phyloP scores from a whole-genome alignment of 2,797 vertebrate species.

The Eleutherodactylus coqui region DNA sequence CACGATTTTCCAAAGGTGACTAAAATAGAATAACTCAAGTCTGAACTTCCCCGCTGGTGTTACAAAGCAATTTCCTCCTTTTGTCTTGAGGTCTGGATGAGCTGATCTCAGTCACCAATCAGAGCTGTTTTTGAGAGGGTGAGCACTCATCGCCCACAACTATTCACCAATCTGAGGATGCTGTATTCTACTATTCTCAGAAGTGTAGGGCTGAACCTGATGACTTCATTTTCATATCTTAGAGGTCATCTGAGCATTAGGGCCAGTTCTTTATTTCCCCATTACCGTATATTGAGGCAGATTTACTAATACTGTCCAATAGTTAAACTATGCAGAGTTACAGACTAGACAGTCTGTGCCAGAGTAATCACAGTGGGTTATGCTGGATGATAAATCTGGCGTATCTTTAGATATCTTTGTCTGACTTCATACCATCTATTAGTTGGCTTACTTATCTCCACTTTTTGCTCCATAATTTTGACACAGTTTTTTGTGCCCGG shows the following conservation, averaged over 20 bases:
- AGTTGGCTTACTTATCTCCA: too few relatives aligned
- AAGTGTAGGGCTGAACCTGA: background rate
- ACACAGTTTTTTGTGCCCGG: too few relatives aligned
- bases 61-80: conserved; percentile 33
- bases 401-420: too few relatives aligned
- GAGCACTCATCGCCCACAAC: background rate
- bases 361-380: too few relatives aligned
- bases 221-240: conserved; percentile 5
- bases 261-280: too few relatives aligned
- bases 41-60: conserved; percentile 35
- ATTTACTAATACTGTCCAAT: too few relatives aligned
- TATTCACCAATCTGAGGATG: conserved; percentile 19
- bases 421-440: too few relatives aligned
- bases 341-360: too few relatives aligned
- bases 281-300: too few relatives aligned
- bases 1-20: background rate
- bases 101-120: conserved; percentile 38
- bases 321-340: too few relatives aligned
- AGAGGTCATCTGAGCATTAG: background rate
- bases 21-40: conserved; percentile 33
- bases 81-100: conserved; percentile 33
- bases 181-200: conserved; percentile 24
- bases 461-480: too few relatives aligned
- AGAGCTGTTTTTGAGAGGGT: conserved; percentile 16
- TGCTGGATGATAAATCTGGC: too few relatives aligned